Evolutionary conservation across 2,888 invertebrate genomes (phyloP), one percentile per base, ranked within the genome.

Genomic region (Proisotoma minuta): DNA sequence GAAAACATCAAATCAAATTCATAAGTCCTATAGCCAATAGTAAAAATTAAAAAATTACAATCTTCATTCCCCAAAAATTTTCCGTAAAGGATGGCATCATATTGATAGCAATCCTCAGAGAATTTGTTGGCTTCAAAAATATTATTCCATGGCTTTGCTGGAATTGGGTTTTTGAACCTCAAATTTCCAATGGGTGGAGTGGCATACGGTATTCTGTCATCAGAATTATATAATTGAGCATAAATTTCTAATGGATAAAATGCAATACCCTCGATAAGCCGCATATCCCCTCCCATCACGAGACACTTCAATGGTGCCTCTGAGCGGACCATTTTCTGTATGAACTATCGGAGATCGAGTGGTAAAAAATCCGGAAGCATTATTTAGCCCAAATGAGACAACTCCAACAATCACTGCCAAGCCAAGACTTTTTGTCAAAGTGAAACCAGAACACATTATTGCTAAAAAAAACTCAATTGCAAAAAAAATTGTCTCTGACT

Each of bases 61-160:
- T 59, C 51, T 57, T 67, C 69, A 2, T 26, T 34, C 12, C 69
- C 66, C 1, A 43, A 43, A 18, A 61, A 22, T 24, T 54, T 39
- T 10, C 53, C 65, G 5, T 57, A 59, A 2, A 63, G 40, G 40
- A 69, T 22, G 1, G 58, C 50, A 28, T 66, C 69, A 24, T 60
- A 54, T 27, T 69, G 69, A n/a, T 60, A 49, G 53, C 69, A 69
- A 20, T 53, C 52, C 20, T 59, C 43, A 2, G 60, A 58, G 53
- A 60, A 63, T n/a, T 49, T 59, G 3, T 53, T 60, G 2, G 57
- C 60, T 18, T 57, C 27, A 5, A 51, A 59, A 18, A 69, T 28
- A 12, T 57, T 63, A 12, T 48, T 34, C 69, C 69, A 69, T 18
- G 49, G 23, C 10, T 56, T 58, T 1, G 60, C 22, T 2, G 69